A percentile compares a stretch with the other conserved stretches of the same genome.
phyloP scores from a whole-genome alignment of 2,888 invertebrate species.

The Keiferia lycopersicella region DNA sequence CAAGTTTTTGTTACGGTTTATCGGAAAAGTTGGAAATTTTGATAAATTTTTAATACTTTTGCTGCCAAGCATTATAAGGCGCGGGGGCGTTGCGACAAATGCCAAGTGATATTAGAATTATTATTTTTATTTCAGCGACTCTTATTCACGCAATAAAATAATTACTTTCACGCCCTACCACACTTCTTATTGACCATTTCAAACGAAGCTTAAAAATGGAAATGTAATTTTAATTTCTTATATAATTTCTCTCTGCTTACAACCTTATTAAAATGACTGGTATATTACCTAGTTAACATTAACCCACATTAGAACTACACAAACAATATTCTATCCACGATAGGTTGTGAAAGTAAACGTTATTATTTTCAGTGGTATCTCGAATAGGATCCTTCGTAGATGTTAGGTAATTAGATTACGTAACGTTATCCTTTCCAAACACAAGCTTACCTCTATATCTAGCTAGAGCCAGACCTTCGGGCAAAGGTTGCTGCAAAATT shows the following conservation, averaged over 20 bases:
- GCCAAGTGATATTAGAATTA: neutral
- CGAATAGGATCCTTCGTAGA: neutral
- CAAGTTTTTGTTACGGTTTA: slow-evolving; percentile 23
- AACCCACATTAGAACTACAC: neutral
- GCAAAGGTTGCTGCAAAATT: neutral
- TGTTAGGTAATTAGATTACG: slow-evolving; percentile 13
- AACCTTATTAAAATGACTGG: too few relatives aligned
- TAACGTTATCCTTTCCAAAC: slow-evolving; percentile 15
- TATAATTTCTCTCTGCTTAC: too few relatives aligned
- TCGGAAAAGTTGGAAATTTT: slow-evolving; percentile 24
- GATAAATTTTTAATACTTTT: slow-evolving; percentile 17
- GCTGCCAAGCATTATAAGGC: neutral
- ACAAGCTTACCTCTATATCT: slow-evolving; percentile 8
- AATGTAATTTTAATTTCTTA: too few relatives aligned
- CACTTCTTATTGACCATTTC: too few relatives aligned
- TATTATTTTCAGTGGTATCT: slow-evolving; percentile 10
- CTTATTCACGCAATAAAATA: slow-evolving; percentile 5
- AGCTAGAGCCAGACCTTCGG: neutral
- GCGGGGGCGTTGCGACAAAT: too few relatives aligned
- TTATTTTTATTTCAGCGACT: neutral
- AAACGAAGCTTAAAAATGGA: too few relatives aligned
- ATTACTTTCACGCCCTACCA: neutral
- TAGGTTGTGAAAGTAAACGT: neutral
- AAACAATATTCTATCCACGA: neutral
- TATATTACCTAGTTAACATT: neutral